Conservation (phyloP, 1,140 invertebrate species). For the Zaprionus tsacasi region DNA sequence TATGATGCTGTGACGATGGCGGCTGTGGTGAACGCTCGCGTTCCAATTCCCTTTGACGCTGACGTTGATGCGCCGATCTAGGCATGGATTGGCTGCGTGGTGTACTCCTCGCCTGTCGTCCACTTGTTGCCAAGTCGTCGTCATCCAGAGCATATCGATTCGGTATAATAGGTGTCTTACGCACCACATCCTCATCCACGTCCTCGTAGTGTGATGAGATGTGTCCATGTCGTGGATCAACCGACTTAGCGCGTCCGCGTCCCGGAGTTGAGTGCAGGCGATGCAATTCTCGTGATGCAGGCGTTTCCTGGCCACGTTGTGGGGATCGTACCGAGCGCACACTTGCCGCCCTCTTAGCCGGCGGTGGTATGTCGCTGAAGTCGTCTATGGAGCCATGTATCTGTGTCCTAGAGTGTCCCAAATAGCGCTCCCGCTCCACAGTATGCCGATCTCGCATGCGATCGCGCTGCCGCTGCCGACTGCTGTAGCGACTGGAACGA, state of each 20-base stretch:
- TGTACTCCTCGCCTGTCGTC: constrained; percentile 38
- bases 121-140: constrained; percentile 77
- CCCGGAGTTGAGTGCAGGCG: constrained; percentile 69
- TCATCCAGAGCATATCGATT: constrained; percentile 89
- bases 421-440: constrained; percentile 76
- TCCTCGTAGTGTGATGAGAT: constrained; percentile 70
- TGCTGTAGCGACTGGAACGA: constrained; percentile 86
- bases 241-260: constrained; percentile 75
- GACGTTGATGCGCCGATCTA: constrained; percentile 68
- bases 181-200: constrained; percentile 83
- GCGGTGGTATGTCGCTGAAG: constrained; percentile 65
- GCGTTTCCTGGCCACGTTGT: constrained; percentile 59
- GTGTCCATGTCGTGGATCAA: constrained; percentile 71
- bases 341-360: constrained; percentile 67
- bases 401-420: constrained; percentile 56
- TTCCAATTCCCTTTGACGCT: constrained; percentile 55
- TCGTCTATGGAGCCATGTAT: constrained; percentile 69
- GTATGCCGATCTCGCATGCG: constrained; percentile 79
- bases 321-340: constrained; percentile 73
- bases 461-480: constrained; percentile 70
- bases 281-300: constrained; percentile 65
- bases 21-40: constrained; percentile 61
- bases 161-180: constrained; percentile 88
- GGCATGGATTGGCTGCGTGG: constrained; percentile 80
- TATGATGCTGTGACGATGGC: constrained; percentile 27